Evolutionary conservation across 2,888 invertebrate species (phyloP), one percentile per base, ranked within the genome.

Genomic region (Lepeophtheirus nordmannii): DNA sequence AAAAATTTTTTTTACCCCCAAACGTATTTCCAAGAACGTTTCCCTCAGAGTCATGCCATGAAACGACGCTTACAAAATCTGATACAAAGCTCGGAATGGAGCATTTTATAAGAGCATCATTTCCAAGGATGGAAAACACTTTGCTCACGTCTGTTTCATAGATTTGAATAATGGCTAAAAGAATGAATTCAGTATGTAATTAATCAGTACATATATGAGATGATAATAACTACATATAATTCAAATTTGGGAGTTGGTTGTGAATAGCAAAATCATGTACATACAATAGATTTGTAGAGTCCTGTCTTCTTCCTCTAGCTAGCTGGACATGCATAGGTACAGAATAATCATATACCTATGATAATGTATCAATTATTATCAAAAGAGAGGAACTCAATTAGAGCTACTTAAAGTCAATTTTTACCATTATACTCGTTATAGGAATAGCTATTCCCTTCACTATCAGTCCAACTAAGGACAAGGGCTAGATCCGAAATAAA

Each of bases 401-500:
- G n/a, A n/a, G n/a, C n/a, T n/a, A 30, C 7, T 30, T 5, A 30
- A 30, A 30, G 30, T 30, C 30, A 7, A 30, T 30, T 7, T 30
- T 30, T 30, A 30, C 30, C 30, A 30, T 7, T 30, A 30, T 30
- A 30, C 30, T 30, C 30, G 30, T 30, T 30, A 46, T 46, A 39
- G 39, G 30, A 40, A 58, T 20, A 65, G 58, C 17, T 22, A 58
- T n/a, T 65, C 11, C 58, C 39, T 14, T 58, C 39, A 65, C 58
- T 65, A 38, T 65, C 65, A 14, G 58, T 58, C 89, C 89, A 89
- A 62, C 87, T 86, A 65, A 86, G 81, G 71, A 93, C 89, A 73
- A 80, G 82, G 69, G 93, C 88, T 78, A 91, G 92, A 79, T 92
- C 91, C 69, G 88, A 87, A 69, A 91, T 90, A 78, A 90, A 93